Base-by-base conservation (phyloP, 2,797 vertebrate species). In the Platalea minor region DNA sequence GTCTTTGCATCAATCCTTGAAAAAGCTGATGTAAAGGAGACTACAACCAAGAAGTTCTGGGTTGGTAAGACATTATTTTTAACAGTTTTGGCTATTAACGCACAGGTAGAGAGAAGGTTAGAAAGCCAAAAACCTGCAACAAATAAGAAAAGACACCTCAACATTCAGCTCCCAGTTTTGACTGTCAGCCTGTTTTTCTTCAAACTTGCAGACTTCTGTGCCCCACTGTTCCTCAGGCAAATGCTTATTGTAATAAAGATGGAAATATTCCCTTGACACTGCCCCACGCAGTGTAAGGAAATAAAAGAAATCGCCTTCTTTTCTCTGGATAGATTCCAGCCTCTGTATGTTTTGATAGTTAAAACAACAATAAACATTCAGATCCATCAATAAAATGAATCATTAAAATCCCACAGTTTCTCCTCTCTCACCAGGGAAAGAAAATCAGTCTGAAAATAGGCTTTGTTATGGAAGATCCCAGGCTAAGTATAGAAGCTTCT, bases 281-380 rank as follows among this genome's bases (percentile, higher is more conserved):
- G 79, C 65, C 73, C 57, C 92, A 91, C 13, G 8, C 68, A 78
- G 79, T 48, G 57, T 54, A 81, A 91, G 43, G 85, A 94, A 95
- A 88, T 86, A 93, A 91, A 96, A 95, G 43, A 96, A 90, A 88
- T 76, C 0, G 2, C 33, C 11, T 68, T 74, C 25, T 85, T 93
- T 91, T 78, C 82, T 90, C 91, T 88, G 91, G 85, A 83, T 72
- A 51, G 61, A 75, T 93, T 95, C 88, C 92, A 94, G 69, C 31
- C 69, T 89, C 76, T 51, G 29, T 91, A 78, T 9, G 6, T 91
- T 96, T 94, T 96, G 85, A 86, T 91, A 96, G 89, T 92, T 95
- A 81, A 95, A 96, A 78, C 73, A 96, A 94, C 75, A 95, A 86
- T 65, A 96, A 96, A 93, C 79, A 94, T 78, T 88, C 76, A 91